phyloP scores from a whole-genome alignment of 2,888 invertebrate genomes.

The Trachelus troglodyta region DNA sequence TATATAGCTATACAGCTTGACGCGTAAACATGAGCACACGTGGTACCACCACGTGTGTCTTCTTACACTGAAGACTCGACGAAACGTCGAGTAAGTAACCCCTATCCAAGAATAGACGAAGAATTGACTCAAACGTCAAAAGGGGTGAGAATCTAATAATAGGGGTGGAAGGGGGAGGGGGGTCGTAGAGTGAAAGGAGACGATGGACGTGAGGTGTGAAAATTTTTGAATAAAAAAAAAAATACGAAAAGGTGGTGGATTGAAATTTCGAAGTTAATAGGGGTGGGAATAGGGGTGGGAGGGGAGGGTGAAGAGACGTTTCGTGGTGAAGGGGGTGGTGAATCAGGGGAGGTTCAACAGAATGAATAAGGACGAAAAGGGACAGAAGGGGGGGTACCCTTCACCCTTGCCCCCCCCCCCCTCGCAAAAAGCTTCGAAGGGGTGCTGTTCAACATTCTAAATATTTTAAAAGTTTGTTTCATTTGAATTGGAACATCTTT shows the following conservation, averaged over 20 bases:
- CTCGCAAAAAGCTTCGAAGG: neutral
- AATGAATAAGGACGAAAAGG: neutral
- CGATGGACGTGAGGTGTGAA: neutral
- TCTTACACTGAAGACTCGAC: neutral
- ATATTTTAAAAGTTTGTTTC: constrained; percentile 53
- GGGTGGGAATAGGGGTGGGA: neutral
- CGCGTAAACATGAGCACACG: neutral
- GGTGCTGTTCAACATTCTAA: constrained; percentile 40
- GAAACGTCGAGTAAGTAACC: neutral
- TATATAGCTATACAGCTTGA: no score
- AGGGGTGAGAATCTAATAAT: neutral
- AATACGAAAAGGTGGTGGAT: neutral
- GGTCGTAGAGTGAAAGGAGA: neutral
- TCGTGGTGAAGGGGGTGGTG: no score
- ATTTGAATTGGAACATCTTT: constrained; percentile 54
- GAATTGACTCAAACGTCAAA: neutral
- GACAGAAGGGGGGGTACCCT: neutral
- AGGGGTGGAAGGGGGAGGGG: neutral
- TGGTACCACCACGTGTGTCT: neutral
- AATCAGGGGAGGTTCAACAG: neutral
- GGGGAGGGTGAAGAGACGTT: neutral
- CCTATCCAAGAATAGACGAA: neutral
- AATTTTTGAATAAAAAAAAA: neutral
- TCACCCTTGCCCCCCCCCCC: neutral
- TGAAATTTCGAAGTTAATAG: neutral